Evolutionary conservation across 2,113 vertebrate genomes (phyloP).

Genomic region (Micronycteris hirsuta): DNA sequence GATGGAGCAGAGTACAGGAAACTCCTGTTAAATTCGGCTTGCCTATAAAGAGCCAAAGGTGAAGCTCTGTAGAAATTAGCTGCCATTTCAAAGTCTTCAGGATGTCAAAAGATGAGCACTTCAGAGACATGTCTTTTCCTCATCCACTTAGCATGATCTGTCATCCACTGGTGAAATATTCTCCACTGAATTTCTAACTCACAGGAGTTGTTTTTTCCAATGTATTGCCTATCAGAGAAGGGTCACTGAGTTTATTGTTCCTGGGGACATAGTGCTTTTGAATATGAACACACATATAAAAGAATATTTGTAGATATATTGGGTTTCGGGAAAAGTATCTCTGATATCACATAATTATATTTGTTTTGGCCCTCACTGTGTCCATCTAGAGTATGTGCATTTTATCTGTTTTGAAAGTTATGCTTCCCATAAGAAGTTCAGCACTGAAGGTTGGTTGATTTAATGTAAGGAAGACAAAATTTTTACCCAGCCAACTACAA

Average conservation of each 20-base stretch:
- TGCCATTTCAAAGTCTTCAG: not conserved
- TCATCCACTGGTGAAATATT: not conserved
- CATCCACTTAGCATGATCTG: not conserved
- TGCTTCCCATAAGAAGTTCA: not conserved
- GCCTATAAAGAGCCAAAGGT: not conserved
- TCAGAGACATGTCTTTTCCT: not conserved
- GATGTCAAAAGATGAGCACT: not conserved
- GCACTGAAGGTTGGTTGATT: not conserved
- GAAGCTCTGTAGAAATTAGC: not conserved
- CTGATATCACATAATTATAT: not conserved
- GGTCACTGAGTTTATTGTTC: not conserved
- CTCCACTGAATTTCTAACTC: not conserved
- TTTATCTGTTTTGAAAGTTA: not conserved
- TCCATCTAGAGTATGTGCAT: not conserved
- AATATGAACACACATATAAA: not conserved
- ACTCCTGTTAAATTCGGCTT: not conserved
- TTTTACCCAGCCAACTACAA: not conserved
- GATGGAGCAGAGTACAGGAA: not conserved
- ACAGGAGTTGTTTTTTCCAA: not conserved
- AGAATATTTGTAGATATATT: not conserved
- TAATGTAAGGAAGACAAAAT: not conserved
- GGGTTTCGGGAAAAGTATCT: not conserved
- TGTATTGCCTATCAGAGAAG: not conserved
- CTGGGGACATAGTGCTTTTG: not conserved
- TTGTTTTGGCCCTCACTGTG: not conserved